phyloP scores from a whole-genome alignment of 2,888 invertebrate species.

The Leptinotarsa haldemani region DNA sequence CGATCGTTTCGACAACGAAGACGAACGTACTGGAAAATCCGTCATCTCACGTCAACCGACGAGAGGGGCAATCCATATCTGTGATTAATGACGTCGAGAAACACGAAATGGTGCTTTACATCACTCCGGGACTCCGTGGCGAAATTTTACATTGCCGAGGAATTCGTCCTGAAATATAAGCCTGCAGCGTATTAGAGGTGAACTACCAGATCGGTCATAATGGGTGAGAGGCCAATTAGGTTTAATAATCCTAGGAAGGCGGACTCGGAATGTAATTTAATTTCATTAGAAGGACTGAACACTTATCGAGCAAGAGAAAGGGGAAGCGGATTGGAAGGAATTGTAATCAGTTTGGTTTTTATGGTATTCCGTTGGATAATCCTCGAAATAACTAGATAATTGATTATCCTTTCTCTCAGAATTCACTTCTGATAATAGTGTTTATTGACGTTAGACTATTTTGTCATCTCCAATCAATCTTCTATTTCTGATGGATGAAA shows the following conservation, averaged over 20 bases:
- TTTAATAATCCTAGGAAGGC: background rate
- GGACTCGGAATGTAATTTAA: slow-evolving; percentile 3
- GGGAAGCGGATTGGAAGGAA: slow-evolving; percentile 4
- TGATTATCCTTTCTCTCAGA: background rate
- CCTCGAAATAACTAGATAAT: background rate
- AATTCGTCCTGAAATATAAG: slow-evolving; percentile 11
- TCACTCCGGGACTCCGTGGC: slow-evolving; percentile 49
- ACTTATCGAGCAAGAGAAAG: background rate
- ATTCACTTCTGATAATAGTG: too few species aligned
- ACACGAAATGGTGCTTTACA: slow-evolving; percentile 56
- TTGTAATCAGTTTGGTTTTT: slow-evolving; percentile 18
- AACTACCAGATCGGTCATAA: slow-evolving; percentile 17
- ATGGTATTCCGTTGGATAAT: background rate
- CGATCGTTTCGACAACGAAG: slow-evolving; percentile 28
- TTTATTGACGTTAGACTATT: too few species aligned
- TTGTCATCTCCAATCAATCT: too few species aligned
- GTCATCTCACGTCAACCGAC: slow-evolving; percentile 48
- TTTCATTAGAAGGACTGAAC: background rate
- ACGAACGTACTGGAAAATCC: slow-evolving; percentile 32
- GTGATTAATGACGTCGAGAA: slow-evolving; percentile 55
- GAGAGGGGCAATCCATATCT: slow-evolving; percentile 56
- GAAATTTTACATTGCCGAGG: slow-evolving; percentile 50
- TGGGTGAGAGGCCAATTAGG: slow-evolving; percentile 13
- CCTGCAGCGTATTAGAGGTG: slow-evolving; percentile 12
- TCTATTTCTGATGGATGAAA: too few species aligned